These are phyloP conservation scores for Carollia perspicillata DNA, from an alignment of 2,113 vertebrate genomes.

Conservation along the genomic window DNA sequence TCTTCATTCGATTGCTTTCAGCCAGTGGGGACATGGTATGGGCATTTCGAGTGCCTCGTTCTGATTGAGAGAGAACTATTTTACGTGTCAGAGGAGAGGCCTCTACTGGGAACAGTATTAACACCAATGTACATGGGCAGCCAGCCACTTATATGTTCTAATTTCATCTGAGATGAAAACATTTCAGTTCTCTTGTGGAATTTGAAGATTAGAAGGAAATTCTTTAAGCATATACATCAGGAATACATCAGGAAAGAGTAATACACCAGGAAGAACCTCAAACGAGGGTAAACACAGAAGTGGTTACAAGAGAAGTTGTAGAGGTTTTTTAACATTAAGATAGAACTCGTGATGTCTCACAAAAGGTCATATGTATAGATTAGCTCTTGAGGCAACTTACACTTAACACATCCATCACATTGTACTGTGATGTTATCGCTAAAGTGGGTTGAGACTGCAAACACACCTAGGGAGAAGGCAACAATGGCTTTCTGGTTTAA, in stretches of 20 bases:
- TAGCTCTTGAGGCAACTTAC: background rate
- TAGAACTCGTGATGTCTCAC: background rate
- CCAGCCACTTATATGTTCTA: background rate
- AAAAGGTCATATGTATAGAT: background rate
- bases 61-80: background rate
- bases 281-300: background rate
- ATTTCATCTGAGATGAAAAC: background rate
- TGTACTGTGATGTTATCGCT: background rate
- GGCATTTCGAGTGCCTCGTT: background rate
- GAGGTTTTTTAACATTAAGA: background rate
- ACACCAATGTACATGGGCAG: background rate
- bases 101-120: background rate
- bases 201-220: background rate
- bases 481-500: background rate
- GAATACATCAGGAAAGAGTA: background rate
- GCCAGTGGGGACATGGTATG: background rate
- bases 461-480: background rate
- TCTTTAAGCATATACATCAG: background rate
- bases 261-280: background rate
- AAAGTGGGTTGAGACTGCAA: background rate
- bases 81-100: background rate
- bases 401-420: background rate
- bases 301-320: background rate
- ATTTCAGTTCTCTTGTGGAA: background rate
- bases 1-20: background rate